Conservation (phyloP, 2,113 vertebrate genomes). For the Alexandromys fortis region DNA sequence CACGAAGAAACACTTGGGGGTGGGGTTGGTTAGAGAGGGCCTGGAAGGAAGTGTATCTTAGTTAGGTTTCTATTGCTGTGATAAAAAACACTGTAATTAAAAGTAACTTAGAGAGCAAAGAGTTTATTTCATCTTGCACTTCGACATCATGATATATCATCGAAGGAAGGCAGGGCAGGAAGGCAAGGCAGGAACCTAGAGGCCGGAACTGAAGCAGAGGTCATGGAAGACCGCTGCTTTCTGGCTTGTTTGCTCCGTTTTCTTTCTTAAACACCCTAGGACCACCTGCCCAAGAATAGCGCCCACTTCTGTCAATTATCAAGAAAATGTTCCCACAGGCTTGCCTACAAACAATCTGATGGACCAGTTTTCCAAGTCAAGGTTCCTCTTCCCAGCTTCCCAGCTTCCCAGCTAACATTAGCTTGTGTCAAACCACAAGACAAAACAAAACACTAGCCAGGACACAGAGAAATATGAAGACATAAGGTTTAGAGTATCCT, state of each 20-base stretch:
- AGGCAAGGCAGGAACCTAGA: background rate
- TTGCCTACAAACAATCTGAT: background rate
- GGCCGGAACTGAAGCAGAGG: background rate
- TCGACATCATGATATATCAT: background rate
- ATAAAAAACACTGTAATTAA: background rate
- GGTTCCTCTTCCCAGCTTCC: background rate
- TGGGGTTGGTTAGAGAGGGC: background rate
- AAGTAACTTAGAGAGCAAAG: background rate
- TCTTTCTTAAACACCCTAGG: too few species aligned
- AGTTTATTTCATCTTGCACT: background rate
- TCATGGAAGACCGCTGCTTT: background rate
- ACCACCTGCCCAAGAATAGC: background rate
- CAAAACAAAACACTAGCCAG: background rate
- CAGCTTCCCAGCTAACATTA: background rate
- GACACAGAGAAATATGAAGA: background rate
- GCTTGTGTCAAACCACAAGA: background rate
- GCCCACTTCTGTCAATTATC: background rate
- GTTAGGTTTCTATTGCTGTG: background rate
- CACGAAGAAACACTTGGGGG: rapidly evolving
- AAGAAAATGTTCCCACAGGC: background rate
- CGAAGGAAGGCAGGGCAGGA: background rate
- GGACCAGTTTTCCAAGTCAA: too few species aligned
- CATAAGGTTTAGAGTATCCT: background rate
- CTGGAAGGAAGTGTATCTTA: background rate
- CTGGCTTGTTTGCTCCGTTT: background rate